phyloP scores from a whole-genome alignment of 2,888 invertebrate genomes.

The Orchesella flavescens region DNA sequence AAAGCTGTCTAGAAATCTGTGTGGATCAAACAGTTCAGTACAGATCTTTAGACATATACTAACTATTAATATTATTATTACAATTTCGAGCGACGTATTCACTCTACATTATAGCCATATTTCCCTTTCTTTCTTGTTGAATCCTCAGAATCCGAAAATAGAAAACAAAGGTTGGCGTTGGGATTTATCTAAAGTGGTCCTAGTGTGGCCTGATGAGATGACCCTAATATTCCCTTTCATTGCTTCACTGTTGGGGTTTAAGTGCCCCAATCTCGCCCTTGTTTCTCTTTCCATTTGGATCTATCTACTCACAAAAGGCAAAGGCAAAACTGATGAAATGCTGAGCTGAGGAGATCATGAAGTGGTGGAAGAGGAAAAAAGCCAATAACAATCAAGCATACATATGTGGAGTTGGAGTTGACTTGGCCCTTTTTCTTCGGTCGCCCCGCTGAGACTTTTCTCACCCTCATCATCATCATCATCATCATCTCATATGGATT shows the following conservation, averaged over 20 bases:
- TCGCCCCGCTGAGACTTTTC: constrained; percentile 60
- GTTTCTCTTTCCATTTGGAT: constrained; percentile 34
- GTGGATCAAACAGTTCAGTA: neutral
- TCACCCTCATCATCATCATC: constrained; percentile 54
- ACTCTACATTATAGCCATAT: neutral
- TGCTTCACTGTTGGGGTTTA: constrained; percentile 57
- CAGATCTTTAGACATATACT: constrained; percentile 1
- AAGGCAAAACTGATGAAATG: constrained; percentile 20
- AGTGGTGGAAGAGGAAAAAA: constrained; percentile 7
- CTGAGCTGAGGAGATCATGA: neutral
- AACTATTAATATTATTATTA: constrained; percentile 4
- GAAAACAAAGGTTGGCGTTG: neutral
- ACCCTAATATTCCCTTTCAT: constrained; percentile 57
- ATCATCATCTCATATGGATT: constrained; percentile 24
- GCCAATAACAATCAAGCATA: neutral
- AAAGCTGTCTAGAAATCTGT: neutral
- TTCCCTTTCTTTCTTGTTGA: constrained; percentile 1
- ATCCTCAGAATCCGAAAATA: neutral
- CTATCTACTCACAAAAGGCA: constrained; percentile 4
- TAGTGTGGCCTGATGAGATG: constrained; percentile 43
- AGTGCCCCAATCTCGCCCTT: constrained; percentile 53
- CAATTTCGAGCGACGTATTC: no score
- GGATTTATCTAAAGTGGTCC: constrained; percentile 42
- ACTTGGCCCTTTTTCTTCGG: constrained; percentile 40
- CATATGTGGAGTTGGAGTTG: neutral